Evolutionary conservation across 1,140 invertebrate genomes (phyloP).

Genomic region (Nasonia vitripennis): DNA sequence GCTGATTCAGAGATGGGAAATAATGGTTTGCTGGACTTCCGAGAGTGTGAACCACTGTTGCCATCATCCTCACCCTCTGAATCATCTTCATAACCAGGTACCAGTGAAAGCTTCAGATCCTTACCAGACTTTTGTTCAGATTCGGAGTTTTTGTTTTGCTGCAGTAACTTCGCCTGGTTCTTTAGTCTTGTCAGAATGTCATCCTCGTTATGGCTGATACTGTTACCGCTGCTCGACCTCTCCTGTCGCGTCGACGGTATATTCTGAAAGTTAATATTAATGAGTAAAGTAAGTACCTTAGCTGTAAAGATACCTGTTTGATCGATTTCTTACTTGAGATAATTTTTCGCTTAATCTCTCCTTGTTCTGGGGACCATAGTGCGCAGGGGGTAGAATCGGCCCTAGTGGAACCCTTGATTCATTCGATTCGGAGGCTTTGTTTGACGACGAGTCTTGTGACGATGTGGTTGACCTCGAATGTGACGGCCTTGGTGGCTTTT

Average conservation of each 20-base stretch:
- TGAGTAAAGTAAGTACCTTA: neutral
- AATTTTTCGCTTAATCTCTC: constrained; percentile 34
- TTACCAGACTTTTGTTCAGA: constrained; percentile 38
- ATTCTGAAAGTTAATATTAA: neutral
- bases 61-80: constrained; percentile 75
- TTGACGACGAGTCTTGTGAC: neutral
- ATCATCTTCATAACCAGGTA: constrained; percentile 78
- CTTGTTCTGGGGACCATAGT: constrained; percentile 45
- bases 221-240: neutral
- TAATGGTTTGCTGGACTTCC: constrained; percentile 61
- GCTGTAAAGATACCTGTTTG: neutral
- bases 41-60: neutral
- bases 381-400: constrained; percentile 2
- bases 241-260: neutral
- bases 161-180: constrained; percentile 69
- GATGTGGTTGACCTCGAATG: neutral
- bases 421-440: constrained; percentile 31
- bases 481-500: constrained; percentile 6
- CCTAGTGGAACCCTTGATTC: neutral
- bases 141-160: constrained; percentile 37
- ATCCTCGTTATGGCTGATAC: constrained; percentile 61
- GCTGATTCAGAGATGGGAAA: constrained; percentile 70
- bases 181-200: constrained; percentile 68
- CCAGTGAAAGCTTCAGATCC: constrained; percentile 72
- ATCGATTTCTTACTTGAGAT: constrained; percentile 27